Conservation (phyloP, 1,140 invertebrate species). For the Heliconius congener region DNA sequence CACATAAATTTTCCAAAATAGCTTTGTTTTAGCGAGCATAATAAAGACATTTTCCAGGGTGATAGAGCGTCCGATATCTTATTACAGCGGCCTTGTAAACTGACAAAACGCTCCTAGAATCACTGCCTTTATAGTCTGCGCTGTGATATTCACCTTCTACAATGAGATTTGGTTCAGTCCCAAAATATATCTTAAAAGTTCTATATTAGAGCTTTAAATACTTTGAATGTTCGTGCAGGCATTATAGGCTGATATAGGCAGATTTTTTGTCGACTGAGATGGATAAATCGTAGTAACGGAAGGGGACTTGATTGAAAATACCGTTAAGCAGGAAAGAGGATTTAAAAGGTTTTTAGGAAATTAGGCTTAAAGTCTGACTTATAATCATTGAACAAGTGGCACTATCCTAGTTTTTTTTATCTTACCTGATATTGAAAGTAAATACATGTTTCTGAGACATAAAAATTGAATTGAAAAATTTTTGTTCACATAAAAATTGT, state of each 20-base stretch:
- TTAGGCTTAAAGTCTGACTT: not conserved
- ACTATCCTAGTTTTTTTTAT: not conserved
- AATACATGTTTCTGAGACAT: too few relatives aligned
- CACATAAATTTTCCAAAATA: slow-evolving; percentile 20
- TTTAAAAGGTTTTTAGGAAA: slow-evolving; percentile 18
- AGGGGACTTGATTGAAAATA: slow-evolving; percentile 65
- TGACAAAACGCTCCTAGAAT: slow-evolving; percentile 67
- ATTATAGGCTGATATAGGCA: slow-evolving; percentile 49
- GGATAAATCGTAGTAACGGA: slow-evolving; percentile 58
- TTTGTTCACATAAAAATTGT: too few relatives aligned
- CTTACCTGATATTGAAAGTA: too few relatives aligned
- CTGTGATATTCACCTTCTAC: slow-evolving; percentile 66
- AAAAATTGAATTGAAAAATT: too few relatives aligned
- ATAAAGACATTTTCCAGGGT: slow-evolving; percentile 68
- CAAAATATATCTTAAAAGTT: slow-evolving; percentile 39
- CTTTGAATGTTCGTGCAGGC: not conserved
- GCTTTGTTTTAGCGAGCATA: slow-evolving; percentile 58
- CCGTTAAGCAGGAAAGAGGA: slow-evolving; percentile 18
- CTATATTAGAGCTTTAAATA: slow-evolving; percentile 28
- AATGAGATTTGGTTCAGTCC: slow-evolving; percentile 42
- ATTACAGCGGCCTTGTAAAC: slow-evolving; percentile 70
- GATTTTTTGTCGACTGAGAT: slow-evolving; percentile 69
- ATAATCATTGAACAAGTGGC: too few relatives aligned
- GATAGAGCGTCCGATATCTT: slow-evolving; percentile 72
- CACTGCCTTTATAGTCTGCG: slow-evolving; percentile 67